These are phyloP conservation scores for Galerucella pusilla DNA, from an alignment of 2,888 invertebrate species.

Conservation along the genomic window DNA sequence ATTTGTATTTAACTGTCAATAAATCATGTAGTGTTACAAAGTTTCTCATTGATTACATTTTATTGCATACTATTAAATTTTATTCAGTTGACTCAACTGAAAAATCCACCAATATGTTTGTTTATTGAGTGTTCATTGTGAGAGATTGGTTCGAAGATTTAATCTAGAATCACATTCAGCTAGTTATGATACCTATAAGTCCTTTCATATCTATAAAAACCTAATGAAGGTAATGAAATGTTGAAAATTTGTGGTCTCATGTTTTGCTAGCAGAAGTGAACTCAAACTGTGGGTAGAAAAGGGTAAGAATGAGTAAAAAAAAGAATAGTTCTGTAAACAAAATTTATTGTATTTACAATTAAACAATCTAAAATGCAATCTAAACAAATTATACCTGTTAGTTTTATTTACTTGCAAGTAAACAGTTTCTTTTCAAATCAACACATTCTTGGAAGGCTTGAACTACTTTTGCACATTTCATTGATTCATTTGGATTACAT, in stretches of 20 bases:
- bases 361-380: conserved; percentile 34
- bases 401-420: conserved; percentile 49
- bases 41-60: background rate
- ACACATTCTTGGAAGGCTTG: conserved; percentile 73
- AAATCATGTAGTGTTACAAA: conserved; percentile 4
- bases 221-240: no score
- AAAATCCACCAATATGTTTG: no score
- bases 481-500: conserved; percentile 69
- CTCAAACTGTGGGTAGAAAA: background rate
- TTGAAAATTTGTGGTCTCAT: no score
- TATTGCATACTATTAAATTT: no score
- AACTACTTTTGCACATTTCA: conserved; percentile 72
- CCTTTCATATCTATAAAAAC: no score
- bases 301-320: background rate
- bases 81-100: no score
- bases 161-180: no score
- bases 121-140: no score
- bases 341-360: conserved; percentile 40
- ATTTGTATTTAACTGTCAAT: conserved; percentile 30
- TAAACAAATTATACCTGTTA: conserved; percentile 26
- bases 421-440: conserved; percentile 66
- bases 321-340: conserved; percentile 11
- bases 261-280: no score
- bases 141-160: no score
- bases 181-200: no score